Evolutionary conservation across 2,888 invertebrate species (phyloP).

Genomic region (Tetragnatha montana): DNA sequence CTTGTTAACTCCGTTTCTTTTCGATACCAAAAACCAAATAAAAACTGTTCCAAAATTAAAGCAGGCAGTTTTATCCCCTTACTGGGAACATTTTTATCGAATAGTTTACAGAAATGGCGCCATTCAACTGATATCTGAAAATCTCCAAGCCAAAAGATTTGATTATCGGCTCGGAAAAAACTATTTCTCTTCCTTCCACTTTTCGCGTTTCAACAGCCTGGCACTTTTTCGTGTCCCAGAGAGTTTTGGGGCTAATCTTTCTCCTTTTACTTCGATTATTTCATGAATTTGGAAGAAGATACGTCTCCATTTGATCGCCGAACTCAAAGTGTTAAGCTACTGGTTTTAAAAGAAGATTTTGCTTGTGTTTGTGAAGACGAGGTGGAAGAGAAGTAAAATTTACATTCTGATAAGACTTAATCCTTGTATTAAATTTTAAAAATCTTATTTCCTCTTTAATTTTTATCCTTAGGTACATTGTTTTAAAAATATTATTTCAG

Average conservation of each 20-base stretch:
- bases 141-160: neutral
- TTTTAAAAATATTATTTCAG: no score
- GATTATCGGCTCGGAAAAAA: neutral
- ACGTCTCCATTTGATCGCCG: neutral
- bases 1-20: neutral
- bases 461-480: no score
- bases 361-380: no score
- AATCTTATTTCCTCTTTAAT: no score
- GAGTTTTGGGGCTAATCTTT: neutral
- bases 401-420: no score
- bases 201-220: neutral
- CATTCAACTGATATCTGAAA: neutral
- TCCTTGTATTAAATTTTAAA: no score
- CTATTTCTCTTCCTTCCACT: neutral
- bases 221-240: neutral
- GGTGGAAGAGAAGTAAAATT: no score
- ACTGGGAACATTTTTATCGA: constrained; percentile 16
- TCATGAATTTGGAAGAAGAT: neutral
- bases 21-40: neutral
- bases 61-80: constrained; percentile 8
- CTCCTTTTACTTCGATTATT: neutral
- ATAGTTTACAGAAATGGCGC: constrained; percentile 25
- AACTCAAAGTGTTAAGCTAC: neutral
- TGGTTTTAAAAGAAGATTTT: no score
- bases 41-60: constrained; percentile 15